These are phyloP conservation scores for Colletes latitarsis DNA, from an alignment of 1,140 invertebrate genomes.

Conservation along the genomic window DNA sequence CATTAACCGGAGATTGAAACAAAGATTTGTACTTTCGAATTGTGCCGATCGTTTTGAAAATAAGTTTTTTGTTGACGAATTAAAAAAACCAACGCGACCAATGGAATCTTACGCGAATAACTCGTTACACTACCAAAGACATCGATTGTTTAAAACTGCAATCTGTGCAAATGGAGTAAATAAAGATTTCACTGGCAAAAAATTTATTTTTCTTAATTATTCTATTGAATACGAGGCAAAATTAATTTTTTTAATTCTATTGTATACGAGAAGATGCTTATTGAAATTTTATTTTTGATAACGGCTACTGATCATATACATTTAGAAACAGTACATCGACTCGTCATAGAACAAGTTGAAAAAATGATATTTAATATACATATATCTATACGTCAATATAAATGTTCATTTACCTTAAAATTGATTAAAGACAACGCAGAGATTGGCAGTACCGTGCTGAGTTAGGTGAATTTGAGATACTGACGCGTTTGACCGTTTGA, in stretches of 20 bases:
- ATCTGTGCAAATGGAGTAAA: constrained; percentile 1
- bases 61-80: constrained; percentile 2
- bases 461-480: constrained; percentile 7
- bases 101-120: constrained; percentile 6
- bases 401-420: background rate
- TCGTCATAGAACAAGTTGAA: too few species aligned
- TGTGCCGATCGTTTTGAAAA: background rate
- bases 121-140: background rate
- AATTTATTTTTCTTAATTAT: background rate
- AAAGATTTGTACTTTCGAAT: too few species aligned
- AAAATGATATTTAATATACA: too few species aligned
- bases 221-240: background rate
- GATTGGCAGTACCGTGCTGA: background rate
- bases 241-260: too few species aligned
- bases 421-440: too few species aligned
- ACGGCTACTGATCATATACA: too few species aligned
- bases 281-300: too few species aligned
- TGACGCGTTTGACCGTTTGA: background rate
- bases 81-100: background rate
- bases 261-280: too few species aligned
- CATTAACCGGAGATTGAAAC: too few species aligned
- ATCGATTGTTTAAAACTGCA: constrained; percentile 11
- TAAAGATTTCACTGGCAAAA: background rate
- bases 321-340: too few species aligned
- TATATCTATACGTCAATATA: background rate